These are phyloP conservation scores for Verasper variegatus DNA, from an alignment of 2,113 vertebrate genomes.

Conservation along the genomic window DNA sequence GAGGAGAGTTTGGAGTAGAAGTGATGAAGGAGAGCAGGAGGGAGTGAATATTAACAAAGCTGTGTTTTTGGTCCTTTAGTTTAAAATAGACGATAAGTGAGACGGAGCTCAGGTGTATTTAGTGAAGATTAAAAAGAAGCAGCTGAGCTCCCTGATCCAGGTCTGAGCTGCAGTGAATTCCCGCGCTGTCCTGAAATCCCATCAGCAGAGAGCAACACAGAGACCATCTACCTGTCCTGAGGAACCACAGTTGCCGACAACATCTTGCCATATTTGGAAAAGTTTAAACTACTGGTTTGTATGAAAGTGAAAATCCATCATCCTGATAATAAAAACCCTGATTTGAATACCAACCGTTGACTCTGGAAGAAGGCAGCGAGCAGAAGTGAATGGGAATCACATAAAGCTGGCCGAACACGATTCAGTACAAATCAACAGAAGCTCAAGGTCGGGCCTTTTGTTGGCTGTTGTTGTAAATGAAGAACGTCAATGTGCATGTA, in stretches of 20 bases:
- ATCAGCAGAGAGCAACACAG: slow-evolving; percentile 28
- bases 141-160: slow-evolving; percentile 51
- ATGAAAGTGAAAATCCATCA: slow-evolving; percentile 8
- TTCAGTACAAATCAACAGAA: slow-evolving; percentile 29
- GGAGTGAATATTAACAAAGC: slow-evolving; percentile 35
- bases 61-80: slow-evolving; percentile 38
- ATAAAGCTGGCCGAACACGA: slow-evolving; percentile 25
- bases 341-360: slow-evolving; percentile 20
- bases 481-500: slow-evolving; percentile 21
- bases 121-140: slow-evolving; percentile 47
- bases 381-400: slow-evolving; percentile 23
- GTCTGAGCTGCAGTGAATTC: slow-evolving; percentile 29
- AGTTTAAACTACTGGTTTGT: slow-evolving; percentile 29
- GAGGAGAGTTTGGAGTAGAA: neutral
- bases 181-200: slow-evolving; percentile 10
- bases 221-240: neutral
- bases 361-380: slow-evolving; percentile 1
- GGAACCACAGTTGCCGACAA: neutral
- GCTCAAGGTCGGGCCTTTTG: slow-evolving; percentile 35
- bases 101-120: slow-evolving; percentile 50
- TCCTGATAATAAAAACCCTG: slow-evolving; percentile 21
- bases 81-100: slow-evolving; percentile 25
- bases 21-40: slow-evolving; percentile 43
- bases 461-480: slow-evolving; percentile 10
- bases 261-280: neutral